Conservation (phyloP, 2,113 vertebrate genomes). For the Lethenteron camtschaticum region DNA sequence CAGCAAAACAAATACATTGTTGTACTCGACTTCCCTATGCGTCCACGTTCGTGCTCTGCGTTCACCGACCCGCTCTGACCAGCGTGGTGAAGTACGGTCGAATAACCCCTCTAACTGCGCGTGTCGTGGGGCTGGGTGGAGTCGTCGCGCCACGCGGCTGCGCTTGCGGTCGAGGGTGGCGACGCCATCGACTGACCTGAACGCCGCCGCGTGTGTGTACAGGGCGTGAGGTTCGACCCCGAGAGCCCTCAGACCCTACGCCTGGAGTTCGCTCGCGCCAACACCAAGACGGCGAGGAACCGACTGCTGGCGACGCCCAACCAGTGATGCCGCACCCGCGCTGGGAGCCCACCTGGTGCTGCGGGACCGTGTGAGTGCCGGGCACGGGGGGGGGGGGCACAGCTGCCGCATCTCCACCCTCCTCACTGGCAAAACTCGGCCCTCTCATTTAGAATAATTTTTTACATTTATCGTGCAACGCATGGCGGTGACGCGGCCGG, state of each 20-base stretch:
- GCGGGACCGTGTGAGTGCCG: constrained; percentile 94
- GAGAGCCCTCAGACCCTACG: constrained; percentile 94
- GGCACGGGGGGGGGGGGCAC: background rate
- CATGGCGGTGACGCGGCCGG: too few relatives aligned
- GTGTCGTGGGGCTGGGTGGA: background rate
- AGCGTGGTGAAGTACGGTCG: background rate
- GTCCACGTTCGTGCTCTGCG: background rate
- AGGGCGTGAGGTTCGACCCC: constrained; percentile 96
- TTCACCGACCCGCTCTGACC: background rate
- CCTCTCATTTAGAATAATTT: too few relatives aligned
- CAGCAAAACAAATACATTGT: too few relatives aligned
- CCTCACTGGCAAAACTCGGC: too few relatives aligned
- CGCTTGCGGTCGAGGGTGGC: background rate
- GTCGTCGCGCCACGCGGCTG: background rate
- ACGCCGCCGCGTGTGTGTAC: constrained; percentile 11
- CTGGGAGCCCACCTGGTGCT: constrained; percentile 92
- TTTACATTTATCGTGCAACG: too few relatives aligned
- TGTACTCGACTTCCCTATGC: too few relatives aligned
- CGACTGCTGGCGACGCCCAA: constrained; percentile 97
- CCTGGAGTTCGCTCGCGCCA: constrained; percentile 98
- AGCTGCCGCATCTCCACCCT: background rate
- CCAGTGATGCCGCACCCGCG: constrained; percentile 85
- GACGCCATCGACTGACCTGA: too few relatives aligned
- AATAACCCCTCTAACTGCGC: background rate
- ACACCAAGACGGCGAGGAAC: constrained; percentile 99